phyloP scores from a whole-genome alignment of 2,797 vertebrate genomes.

The Melanotaenia maccullochi region DNA sequence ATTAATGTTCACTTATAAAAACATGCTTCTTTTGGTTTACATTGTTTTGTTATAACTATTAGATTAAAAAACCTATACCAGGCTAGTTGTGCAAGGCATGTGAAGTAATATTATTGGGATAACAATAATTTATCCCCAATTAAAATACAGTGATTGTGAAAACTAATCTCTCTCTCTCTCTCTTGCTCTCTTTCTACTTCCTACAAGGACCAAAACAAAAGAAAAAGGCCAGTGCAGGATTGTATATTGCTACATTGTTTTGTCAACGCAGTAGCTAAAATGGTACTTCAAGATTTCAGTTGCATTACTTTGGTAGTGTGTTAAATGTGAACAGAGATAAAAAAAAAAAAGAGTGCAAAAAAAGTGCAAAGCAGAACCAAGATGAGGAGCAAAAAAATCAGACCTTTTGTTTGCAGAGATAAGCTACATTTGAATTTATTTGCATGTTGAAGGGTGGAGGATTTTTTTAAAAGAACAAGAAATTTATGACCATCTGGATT shows the following conservation, averaged over 20 bases:
- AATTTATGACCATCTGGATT: neutral
- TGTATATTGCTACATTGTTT: neutral
- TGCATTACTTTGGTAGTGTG: constrained; percentile 2
- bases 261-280: neutral
- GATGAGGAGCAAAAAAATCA: no score
- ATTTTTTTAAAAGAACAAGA: neutral
- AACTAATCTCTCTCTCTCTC: no score
- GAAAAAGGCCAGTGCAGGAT: neutral
- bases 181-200: no score
- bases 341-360: no score
- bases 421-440: neutral
- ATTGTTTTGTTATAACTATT: neutral
- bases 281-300: neutral
- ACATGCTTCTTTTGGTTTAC: no score
- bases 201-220: no score
- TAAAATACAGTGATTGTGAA: no score
- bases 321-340: neutral
- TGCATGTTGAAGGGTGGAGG: neutral
- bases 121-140: neutral
- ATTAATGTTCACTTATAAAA: no score
- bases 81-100: neutral
- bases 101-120: neutral
- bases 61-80: neutral
- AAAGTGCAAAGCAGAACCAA: no score
- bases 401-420: neutral